These are phyloP conservation scores for Sceloporus tristichus DNA, from an alignment of 2,113 vertebrate species.

Conservation along the genomic window DNA sequence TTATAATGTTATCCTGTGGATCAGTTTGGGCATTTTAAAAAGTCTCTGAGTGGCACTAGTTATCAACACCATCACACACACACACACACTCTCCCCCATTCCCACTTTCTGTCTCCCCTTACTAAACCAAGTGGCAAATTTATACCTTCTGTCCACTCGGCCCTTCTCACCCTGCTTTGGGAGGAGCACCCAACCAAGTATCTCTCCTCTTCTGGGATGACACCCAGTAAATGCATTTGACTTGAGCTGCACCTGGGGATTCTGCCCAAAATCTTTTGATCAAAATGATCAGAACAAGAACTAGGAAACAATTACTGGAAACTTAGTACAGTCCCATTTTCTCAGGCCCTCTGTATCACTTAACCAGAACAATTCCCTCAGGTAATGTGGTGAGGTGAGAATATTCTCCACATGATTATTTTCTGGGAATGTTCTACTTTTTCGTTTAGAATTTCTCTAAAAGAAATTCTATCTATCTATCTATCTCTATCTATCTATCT, in stretches of 20 bases:
- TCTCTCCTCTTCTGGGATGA: too few species aligned
- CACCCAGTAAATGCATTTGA: constrained; percentile 22
- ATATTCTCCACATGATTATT: too few species aligned
- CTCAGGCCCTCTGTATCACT: neutral
- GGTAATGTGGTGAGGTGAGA: too few species aligned
- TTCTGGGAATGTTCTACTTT: too few species aligned
- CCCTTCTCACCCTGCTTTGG: too few species aligned
- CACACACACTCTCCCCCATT: neutral
- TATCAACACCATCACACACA: constrained; percentile 28
- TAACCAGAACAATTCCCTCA: too few species aligned
- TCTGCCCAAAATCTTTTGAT: constrained; percentile 21
- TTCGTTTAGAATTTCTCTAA: too few species aligned
- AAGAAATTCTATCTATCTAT: too few species aligned
- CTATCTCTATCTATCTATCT: too few species aligned
- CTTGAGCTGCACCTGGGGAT: neutral
- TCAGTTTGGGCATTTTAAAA: neutral
- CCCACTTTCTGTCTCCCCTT: neutral
- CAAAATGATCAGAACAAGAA: neutral
- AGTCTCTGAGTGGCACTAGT: neutral
- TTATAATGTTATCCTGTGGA: neutral
- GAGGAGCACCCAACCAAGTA: too few species aligned
- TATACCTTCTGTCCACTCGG: neutral
- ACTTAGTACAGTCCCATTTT: neutral
- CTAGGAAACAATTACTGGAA: neutral
- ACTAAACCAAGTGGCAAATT: constrained; percentile 8